phyloP scores from a whole-genome alignment of 1,140 invertebrate species.

The Heliconius congener region DNA sequence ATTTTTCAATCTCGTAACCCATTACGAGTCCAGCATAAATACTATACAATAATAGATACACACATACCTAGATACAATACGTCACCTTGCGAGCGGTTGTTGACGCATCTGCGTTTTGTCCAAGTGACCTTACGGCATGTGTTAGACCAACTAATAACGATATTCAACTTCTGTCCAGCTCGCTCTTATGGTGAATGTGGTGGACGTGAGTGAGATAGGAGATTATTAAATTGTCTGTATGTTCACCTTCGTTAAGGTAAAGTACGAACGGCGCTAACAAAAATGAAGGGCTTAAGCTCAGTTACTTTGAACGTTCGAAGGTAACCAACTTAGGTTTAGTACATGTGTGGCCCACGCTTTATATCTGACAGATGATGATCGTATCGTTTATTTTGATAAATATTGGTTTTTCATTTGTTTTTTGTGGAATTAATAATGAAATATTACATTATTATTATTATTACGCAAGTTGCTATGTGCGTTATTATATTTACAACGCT shows the following conservation, averaged over 20 bases:
- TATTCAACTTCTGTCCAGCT: slow-evolving; percentile 63
- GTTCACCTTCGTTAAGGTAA: slow-evolving; percentile 76
- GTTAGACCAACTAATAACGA: slow-evolving; percentile 72
- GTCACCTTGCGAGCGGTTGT: slow-evolving; percentile 78
- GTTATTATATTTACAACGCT: background rate
- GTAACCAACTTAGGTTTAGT: slow-evolving; percentile 68
- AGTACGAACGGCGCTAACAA: slow-evolving; percentile 76
- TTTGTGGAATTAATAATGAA: background rate
- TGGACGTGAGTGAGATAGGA: slow-evolving; percentile 55
- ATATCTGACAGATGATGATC: slow-evolving; percentile 23
- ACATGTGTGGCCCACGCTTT: slow-evolving; percentile 55
- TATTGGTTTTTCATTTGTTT: background rate
- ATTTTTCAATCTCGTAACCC: slow-evolving; percentile 59
- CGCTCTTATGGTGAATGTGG: slow-evolving; percentile 48
- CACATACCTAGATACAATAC: slow-evolving; percentile 76
- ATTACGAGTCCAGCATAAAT: slow-evolving; percentile 57
- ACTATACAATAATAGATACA: slow-evolving; percentile 41
- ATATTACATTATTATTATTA: background rate
- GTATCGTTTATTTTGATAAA: background rate
- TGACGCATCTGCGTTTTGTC: slow-evolving; percentile 79
- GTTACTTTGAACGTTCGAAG: slow-evolving; percentile 68
- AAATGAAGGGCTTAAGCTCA: slow-evolving; percentile 73
- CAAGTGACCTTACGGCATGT: slow-evolving; percentile 73
- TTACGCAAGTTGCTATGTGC: background rate
- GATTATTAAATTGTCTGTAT: slow-evolving; percentile 61